These are phyloP conservation scores for Drosophila melanosoma DNA, from an alignment of 2,888 invertebrate species.

Conservation along the genomic window DNA sequence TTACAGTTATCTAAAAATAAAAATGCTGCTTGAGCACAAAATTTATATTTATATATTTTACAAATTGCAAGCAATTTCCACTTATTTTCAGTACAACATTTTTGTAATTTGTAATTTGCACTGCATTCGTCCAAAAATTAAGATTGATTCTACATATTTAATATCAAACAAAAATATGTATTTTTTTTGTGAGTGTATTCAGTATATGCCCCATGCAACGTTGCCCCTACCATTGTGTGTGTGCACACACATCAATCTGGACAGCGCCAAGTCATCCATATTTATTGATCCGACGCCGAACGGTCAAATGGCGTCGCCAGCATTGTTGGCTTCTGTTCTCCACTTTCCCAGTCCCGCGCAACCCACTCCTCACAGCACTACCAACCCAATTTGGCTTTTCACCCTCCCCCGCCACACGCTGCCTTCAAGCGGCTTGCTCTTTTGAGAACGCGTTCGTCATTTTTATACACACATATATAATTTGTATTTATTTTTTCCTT, in stretches of 20 bases:
- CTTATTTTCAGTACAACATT: not conserved
- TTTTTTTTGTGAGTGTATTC: not conserved
- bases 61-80: not conserved
- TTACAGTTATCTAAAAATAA: too few relatives aligned
- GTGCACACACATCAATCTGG: conserved; percentile 67
- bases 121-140: not conserved
- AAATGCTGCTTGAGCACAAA: not conserved
- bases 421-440: conserved; percentile 3
- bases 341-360: not conserved
- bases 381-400: not conserved
- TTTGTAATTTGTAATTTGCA: not conserved
- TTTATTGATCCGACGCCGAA: conserved; percentile 73
- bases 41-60: not conserved
- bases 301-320: conserved; percentile 65
- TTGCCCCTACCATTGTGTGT: conserved; percentile 13
- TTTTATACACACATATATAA: conserved; percentile 8
- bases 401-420: not conserved
- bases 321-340: conserved; percentile 58
- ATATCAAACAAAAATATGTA: not conserved
- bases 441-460: conserved; percentile 44
- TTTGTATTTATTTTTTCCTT: conserved; percentile 20
- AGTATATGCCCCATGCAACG: not conserved
- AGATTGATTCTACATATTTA: too few relatives aligned
- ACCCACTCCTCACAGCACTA: not conserved
- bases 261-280: conserved; percentile 75